A percentile compares a stretch with the other conserved stretches of the same genome.
Conservation (phyloP, 1,140 invertebrate genomes). For the Ostrea edulis region DNA sequence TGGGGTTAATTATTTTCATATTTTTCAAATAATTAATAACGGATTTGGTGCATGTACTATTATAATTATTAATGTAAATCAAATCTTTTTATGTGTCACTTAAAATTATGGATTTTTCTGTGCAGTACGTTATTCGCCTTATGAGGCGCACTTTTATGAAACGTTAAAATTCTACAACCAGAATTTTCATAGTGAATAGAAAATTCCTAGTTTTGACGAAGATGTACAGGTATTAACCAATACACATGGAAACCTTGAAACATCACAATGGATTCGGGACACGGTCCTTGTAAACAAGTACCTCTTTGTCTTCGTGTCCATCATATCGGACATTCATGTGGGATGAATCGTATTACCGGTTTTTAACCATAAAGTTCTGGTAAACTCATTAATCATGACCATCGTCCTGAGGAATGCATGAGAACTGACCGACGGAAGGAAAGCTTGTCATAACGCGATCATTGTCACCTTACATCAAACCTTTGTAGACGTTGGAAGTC, state of each 20-base stretch:
- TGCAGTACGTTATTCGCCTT: no score
- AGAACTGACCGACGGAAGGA: conserved; percentile 15
- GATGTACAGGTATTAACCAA: no score
- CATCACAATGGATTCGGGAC: background rate
- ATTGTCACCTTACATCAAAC: conserved; percentile 38
- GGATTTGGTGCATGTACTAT: no score
- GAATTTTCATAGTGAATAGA: no score
- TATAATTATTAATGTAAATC: no score
- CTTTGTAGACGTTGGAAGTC: background rate
- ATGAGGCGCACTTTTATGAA: no score
- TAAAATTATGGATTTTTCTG: no score
- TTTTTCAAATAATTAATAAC: no score
- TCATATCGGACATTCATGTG: conserved; percentile 20
- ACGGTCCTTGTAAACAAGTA: background rate
- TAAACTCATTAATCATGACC: conserved; percentile 27
- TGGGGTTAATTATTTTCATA: no score
- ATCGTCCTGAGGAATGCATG: conserved; percentile 7
- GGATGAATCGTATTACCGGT: conserved; percentile 30
- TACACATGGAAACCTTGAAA: conserved; percentile 10
- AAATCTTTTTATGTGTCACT: no score
- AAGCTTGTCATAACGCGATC: conserved; percentile 27
- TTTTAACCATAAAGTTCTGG: conserved; percentile 37
- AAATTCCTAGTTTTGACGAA: no score
- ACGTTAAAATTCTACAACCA: no score
- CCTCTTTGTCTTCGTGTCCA: conserved; percentile 19